phyloP scores from a whole-genome alignment of 2,888 invertebrate species.

The Petrophora chlorosata region DNA sequence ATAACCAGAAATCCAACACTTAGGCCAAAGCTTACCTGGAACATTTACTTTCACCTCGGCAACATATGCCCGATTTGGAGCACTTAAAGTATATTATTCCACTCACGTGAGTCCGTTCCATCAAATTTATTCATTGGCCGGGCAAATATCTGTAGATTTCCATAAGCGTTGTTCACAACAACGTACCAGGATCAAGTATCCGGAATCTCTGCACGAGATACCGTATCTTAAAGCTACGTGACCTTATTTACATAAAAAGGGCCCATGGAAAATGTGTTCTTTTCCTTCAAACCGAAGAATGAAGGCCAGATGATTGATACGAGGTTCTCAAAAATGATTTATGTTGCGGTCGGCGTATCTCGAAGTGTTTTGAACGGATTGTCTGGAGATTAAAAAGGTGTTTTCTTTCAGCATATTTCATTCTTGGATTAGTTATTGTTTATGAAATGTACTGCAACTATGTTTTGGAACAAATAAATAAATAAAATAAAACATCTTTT shows the following conservation, averaged over 20 bases:
- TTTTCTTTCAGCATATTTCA: background rate
- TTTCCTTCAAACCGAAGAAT: conserved; percentile 54
- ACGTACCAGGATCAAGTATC: conserved; percentile 57
- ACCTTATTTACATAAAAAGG: conserved; percentile 70
- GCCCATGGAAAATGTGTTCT: conserved; percentile 62
- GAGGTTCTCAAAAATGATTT: conserved; percentile 63
- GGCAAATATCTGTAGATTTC: conserved; percentile 42
- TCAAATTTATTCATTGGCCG: conserved; percentile 15
- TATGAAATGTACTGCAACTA: too few species aligned
- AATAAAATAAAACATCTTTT: too few species aligned
- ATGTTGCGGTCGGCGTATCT: conserved; percentile 44
- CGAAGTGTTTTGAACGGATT: conserved; percentile 14
- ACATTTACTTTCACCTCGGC: too few species aligned
- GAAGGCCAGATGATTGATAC: conserved; percentile 69
- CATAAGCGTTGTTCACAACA: conserved; percentile 65
- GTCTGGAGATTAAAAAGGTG: conserved; percentile 9
- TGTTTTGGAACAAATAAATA: too few species aligned
- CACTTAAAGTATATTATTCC: conserved; percentile 3
- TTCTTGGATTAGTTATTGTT: too few species aligned
- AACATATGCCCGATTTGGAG: background rate
- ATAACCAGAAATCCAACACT: too few species aligned
- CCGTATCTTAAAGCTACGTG: conserved; percentile 68
- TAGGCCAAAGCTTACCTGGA: too few species aligned
- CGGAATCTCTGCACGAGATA: conserved; percentile 65
- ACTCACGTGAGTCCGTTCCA: conserved; percentile 11